Evolutionary conservation across 53 echinoderm and acorn worm genomes (phyloP), one percentile per base, ranked within the genome.

Genomic region (Henricia sp.): DNA sequence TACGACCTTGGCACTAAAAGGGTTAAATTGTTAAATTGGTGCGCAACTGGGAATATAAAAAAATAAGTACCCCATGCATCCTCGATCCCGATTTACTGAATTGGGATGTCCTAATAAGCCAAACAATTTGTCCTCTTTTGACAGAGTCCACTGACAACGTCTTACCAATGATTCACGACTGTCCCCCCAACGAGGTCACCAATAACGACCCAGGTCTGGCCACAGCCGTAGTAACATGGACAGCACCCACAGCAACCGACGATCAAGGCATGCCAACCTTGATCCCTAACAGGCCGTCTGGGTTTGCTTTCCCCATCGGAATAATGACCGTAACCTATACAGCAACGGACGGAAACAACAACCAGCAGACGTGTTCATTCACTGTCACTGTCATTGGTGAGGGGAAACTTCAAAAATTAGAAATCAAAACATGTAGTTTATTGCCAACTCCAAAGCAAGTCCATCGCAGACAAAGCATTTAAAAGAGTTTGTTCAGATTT

Each of bases 171-270:
- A 32, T 80, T 3, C 32, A 34, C 38, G 25, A 37, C 88, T 88
- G 88, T 42, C 88, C 88, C 1, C 16, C 8, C 19, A 27, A 78
- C 38, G 28, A 72, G 21, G 59, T 72, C 6, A 63, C 37, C 17
- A 33, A 72, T 10, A 55, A 63, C 0, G 65, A 52, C 55, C 4
- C 52, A 6, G 16, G 48, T 23, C 57, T 51, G 25, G 52, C 88
- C 13, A 82, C 88, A 9, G 72, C 72, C 40, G 53, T 53, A 21
- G 88, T 82, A 25, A 35, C 71, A 38, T 88, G 88, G 88, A 64
- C 82, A 0, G 82, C 66, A 29, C 88, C 88, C 20, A 82, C 65
- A 3, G 82, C 82, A 8, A 72, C 32, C 1, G 88, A 88, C 27
- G 65, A 88, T 73, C 32, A 13, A 50, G 46, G 26, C 12, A 26